Evolutionary conservation across 2,888 invertebrate genomes (phyloP).

Genomic region (Trichogramma dendrolimi): DNA sequence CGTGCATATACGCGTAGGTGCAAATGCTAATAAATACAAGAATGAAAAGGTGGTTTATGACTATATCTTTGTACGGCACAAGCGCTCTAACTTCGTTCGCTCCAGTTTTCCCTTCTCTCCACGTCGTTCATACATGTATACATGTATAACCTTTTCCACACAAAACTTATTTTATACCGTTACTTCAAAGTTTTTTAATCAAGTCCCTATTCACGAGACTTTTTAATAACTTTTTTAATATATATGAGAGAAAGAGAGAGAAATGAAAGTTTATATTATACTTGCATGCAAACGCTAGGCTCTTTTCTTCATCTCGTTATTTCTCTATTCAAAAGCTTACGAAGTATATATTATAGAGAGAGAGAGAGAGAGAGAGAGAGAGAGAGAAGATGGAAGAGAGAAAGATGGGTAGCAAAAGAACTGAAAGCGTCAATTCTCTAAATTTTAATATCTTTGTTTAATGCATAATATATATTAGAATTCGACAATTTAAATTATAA

Average conservation of each 20-base stretch:
- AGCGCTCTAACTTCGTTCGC: neutral
- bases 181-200: constrained; percentile 28
- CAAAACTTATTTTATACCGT: constrained; percentile 17
- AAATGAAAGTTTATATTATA: constrained; percentile 15
- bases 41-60: no score
- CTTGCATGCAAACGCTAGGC: neutral
- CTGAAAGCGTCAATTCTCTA: constrained; percentile 7
- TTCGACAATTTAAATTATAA: no score
- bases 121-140: neutral
- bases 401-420: neutral
- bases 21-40: constrained; percentile 15
- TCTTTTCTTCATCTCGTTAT: constrained; percentile 4
- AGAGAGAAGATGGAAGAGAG: neutral
- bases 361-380: neutral
- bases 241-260: constrained; percentile 5
- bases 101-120: constrained; percentile 10
- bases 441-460: neutral
- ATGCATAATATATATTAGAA: no score
- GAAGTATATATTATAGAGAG: neutral
- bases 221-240: constrained; percentile 28
- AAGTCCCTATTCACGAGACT: constrained; percentile 18
- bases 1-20: neutral
- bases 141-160: neutral
- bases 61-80: no score
- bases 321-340: constrained; percentile 15